These are phyloP conservation scores for Diplolepis rosae DNA, from an alignment of 2,888 invertebrate genomes.

Conservation along the genomic window DNA sequence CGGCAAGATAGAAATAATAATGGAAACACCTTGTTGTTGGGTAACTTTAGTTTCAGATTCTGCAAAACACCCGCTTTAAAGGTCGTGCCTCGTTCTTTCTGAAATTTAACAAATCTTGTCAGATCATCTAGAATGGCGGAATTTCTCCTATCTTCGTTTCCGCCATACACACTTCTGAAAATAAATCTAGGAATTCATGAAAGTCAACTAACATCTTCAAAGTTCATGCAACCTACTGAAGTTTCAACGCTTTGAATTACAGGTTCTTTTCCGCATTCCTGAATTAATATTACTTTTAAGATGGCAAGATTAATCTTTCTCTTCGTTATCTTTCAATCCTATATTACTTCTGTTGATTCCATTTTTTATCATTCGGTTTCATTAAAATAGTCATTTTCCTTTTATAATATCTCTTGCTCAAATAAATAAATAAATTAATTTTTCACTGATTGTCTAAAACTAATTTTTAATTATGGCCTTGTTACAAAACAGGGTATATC, in stretches of 20 bases:
- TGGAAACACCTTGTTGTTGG: not conserved
- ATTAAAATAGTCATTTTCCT: no score
- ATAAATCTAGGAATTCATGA: slow-evolving; percentile 21
- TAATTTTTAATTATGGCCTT: no score
- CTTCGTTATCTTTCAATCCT: not conserved
- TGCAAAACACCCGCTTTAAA: not conserved
- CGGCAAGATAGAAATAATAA: not conserved
- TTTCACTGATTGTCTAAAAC: no score
- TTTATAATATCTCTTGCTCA: no score
- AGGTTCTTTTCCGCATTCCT: slow-evolving; percentile 4
- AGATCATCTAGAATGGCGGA: slow-evolving; percentile 22
- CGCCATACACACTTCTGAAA: slow-evolving; percentile 21
- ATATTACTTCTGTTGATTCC: not conserved
- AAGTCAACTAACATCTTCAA: slow-evolving; percentile 20
- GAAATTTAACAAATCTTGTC: slow-evolving; percentile 20
- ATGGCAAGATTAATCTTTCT: not conserved
- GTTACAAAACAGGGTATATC: no score
- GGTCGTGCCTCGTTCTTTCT: not conserved
- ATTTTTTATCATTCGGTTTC: no score
- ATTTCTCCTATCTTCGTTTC: slow-evolving; percentile 19
- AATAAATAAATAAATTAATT: no score
- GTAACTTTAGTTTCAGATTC: not conserved
- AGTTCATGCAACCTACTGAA: slow-evolving; percentile 23
- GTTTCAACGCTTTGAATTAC: not conserved
- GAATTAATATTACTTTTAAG: not conserved